Base-by-base conservation (phyloP, 2,888 invertebrate genomes). In the Cerastis leucographa region DNA sequence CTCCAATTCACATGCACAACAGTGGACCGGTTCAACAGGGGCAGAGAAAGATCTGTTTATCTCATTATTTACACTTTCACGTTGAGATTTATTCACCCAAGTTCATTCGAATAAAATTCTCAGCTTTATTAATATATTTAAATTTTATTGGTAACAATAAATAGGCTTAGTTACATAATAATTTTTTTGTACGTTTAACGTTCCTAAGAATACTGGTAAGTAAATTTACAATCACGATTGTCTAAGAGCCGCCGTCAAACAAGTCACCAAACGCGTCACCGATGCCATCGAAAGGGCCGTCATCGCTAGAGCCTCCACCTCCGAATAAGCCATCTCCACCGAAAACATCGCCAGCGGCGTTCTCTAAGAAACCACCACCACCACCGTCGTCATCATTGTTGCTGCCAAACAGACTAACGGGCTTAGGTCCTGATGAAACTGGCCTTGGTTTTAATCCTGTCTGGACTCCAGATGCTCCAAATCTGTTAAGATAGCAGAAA, bases 401-500 rank as follows among this genome's bases (percentile, higher is more conserved):
- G 78, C 87, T 94, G 49, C 96, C 95, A 85, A 94, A 96, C 12
- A 97, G 90, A 86, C 86, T 96, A 8, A 95, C 91, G 56, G 96
- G 95, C 67, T 93, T 92, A 5, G 96, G 96, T 9, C 95, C 96
- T 29, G 94, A 91, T 66, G 94, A 94, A 65, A 93, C 90, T 51
- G 96, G 96, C 82, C 96, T 95, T 4, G 96, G 97, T 84, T 96
- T 96, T 64, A 96, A 89, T 3, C 96, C 96, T n/a, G 96, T 94
- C 88, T 95, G 94, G 19, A 97, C 84, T 7, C 97, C 97, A 40
- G 94, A 93, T 56, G 94, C 82, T 49, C 97, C 97, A 65, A 97
- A 87, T 25, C 97, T 97, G 85, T 76, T 92, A 94, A 76, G 25
- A 61, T 59, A 74, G 17, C 3, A 51, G 61, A 61, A 29, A 19